phyloP scores from a whole-genome alignment of 2,888 invertebrate species.

The Nasonia oneida region DNA sequence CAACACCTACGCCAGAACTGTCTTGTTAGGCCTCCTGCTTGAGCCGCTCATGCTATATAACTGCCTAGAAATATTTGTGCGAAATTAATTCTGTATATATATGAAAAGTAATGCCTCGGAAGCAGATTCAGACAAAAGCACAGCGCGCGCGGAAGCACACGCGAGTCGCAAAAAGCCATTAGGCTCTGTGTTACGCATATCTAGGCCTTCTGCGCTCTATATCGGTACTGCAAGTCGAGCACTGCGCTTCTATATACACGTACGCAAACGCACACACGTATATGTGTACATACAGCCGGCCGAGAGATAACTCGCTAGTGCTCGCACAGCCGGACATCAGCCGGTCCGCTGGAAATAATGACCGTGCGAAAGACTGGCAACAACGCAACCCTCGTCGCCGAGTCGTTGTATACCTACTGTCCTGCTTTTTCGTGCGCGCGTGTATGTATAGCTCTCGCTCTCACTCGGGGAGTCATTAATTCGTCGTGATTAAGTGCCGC shows the following conservation, averaged over 20 bases:
- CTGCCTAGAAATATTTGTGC: no score
- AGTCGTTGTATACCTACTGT: background rate
- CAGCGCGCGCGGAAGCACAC: background rate
- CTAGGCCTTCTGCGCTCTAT: background rate
- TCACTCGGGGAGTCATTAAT: slow-evolving; percentile 42
- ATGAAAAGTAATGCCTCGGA: background rate
- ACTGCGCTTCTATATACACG: background rate
- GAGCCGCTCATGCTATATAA: no score
- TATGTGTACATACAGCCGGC: background rate
- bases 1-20: no score
- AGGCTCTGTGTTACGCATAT: slow-evolving; percentile 4
- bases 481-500: slow-evolving; percentile 47
- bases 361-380: slow-evolving; percentile 23
- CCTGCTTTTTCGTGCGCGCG: slow-evolving; percentile 31
- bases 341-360: slow-evolving; percentile 38
- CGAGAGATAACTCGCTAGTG: background rate
- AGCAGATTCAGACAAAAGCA: background rate
- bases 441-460: background rate
- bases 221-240: background rate
- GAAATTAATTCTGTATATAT: no score
- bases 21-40: no score
- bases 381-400: background rate
- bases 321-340: background rate
- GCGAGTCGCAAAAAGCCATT: background rate
- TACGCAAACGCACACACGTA: background rate